phyloP scores from a whole-genome alignment of 2,113 vertebrate species.

The Siniperca chuatsi region DNA sequence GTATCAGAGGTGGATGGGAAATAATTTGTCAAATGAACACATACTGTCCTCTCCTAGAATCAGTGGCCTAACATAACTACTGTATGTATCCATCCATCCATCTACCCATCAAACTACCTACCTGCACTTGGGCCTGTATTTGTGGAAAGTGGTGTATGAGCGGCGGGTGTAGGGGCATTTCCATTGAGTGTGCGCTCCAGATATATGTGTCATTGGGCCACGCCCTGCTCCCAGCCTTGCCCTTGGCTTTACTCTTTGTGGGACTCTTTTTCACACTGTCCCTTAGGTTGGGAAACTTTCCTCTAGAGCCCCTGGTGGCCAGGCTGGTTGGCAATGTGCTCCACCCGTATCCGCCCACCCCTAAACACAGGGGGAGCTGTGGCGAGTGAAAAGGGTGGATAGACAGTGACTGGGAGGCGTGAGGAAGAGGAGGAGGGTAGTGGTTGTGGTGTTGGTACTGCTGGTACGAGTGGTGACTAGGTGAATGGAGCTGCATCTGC shows the following conservation, averaged over 20 bases:
- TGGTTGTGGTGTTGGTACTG: slow-evolving; percentile 65
- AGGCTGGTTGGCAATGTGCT: slow-evolving; percentile 83
- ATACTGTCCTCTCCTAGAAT: not conserved
- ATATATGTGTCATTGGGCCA: slow-evolving; percentile 80
- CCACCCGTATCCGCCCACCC: slow-evolving; percentile 76
- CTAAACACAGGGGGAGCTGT: slow-evolving; percentile 65
- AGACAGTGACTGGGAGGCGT: slow-evolving; percentile 75
- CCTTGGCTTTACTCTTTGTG: slow-evolving; percentile 88
- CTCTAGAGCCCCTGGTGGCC: slow-evolving; percentile 75
- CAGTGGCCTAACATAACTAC: not conserved
- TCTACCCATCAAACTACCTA: slow-evolving; percentile 47
- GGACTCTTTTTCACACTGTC: slow-evolving; percentile 90
- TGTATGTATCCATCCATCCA: not conserved
- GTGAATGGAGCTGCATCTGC: slow-evolving; percentile 50
- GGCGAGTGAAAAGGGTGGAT: slow-evolving; percentile 78
- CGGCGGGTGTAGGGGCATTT: slow-evolving; percentile 63
- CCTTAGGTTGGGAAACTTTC: slow-evolving; percentile 85
- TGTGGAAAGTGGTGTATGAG: slow-evolving; percentile 57
- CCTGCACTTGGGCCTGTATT: slow-evolving; percentile 70
- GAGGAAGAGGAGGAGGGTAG: slow-evolving; percentile 66
- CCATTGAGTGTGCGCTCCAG: slow-evolving; percentile 80
- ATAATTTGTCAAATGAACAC: not conserved
- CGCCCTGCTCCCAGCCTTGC: slow-evolving; percentile 80
- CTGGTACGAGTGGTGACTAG: slow-evolving; percentile 60
- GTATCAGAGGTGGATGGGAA: not conserved